Percentiles rank a stretch among this genome's conserved stretches.
Evolutionary conservation across 1,140 invertebrate species (phyloP).

Genomic region (Drosophila quadrilineata): DNA sequence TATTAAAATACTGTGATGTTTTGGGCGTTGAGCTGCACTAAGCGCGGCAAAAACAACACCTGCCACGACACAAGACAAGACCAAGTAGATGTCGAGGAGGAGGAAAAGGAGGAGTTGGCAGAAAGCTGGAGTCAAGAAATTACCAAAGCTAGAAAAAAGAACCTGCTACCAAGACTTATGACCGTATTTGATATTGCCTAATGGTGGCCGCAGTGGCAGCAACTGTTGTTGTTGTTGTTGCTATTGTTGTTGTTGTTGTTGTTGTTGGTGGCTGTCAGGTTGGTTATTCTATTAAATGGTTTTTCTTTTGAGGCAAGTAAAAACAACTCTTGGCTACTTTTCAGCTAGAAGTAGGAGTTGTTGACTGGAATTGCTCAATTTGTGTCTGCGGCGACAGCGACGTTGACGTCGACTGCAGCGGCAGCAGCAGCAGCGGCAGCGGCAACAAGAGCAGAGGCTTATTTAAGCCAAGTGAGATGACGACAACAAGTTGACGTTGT

Average conservation of each 20-base stretch:
- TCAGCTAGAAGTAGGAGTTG: slow-evolving; percentile 77
- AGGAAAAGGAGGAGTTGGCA: slow-evolving; percentile 31
- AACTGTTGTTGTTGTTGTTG: slow-evolving; percentile 15
- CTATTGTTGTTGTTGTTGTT: slow-evolving; percentile 13
- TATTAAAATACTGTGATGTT: no score
- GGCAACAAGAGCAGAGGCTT: slow-evolving; percentile 2
- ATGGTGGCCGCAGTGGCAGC: slow-evolving; percentile 49
- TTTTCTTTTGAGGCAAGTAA: slow-evolving; percentile 51
- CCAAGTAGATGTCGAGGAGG: neutral
- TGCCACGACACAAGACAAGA: neutral
- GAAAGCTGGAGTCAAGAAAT: slow-evolving; percentile 65
- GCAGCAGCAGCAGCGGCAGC: slow-evolving; percentile 5
- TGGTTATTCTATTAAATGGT: slow-evolving; percentile 69
- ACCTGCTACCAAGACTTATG: slow-evolving; percentile 71
- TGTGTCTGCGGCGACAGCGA: slow-evolving; percentile 53
- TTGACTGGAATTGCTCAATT: slow-evolving; percentile 78
- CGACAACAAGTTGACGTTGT: slow-evolving; percentile 17
- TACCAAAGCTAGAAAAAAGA: slow-evolving; percentile 67
- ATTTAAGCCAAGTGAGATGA: slow-evolving; percentile 23
- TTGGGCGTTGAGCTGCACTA: neutral
- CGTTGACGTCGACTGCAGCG: neutral
- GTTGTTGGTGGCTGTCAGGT: slow-evolving; percentile 19
- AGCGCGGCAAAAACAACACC: slow-evolving; percentile 7
- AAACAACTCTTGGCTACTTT: slow-evolving; percentile 72
- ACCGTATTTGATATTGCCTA: slow-evolving; percentile 74